Percentiles rank a stretch among this genome's conserved stretches.
Evolutionary conservation across 2,797 vertebrate species (phyloP).

Genomic region (Miichthys miiuy): DNA sequence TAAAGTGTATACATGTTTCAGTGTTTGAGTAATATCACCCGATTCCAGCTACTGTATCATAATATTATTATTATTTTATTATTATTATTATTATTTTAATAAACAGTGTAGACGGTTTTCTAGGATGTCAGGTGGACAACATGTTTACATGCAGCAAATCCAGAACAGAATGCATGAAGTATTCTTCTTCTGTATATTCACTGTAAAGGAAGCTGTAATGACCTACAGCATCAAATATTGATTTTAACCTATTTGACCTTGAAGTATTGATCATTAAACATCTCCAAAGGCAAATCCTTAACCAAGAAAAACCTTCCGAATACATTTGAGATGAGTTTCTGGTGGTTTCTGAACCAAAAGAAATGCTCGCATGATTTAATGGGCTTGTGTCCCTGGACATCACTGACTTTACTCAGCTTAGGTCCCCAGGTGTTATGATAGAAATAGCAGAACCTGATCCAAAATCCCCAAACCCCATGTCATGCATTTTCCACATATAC

Average conservation of each 20-base stretch:
- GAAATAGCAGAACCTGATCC: constrained; percentile 28
- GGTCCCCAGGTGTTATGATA: constrained; percentile 16
- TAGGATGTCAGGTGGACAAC: neutral
- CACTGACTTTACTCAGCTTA: constrained; percentile 13
- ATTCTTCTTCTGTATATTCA: neutral
- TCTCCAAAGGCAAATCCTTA: neutral
- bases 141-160: constrained; percentile 5
- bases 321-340: neutral
- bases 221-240: neutral
- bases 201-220: neutral
- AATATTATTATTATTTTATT: too few species aligned
- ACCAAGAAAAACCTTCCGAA: neutral
- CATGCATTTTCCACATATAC: constrained; percentile 36
- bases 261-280: constrained; percentile 10
- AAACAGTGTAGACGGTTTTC: neutral
- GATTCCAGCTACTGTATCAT: constrained; percentile 16
- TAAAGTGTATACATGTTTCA: constrained; percentile 30
- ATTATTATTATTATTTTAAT: neutral
- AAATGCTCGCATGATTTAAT: constrained; percentile 23
- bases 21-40: constrained; percentile 2
- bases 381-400: constrained; percentile 16
- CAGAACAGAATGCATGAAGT: neutral
- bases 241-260: neutral
- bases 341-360: constrained; percentile 8
- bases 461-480: constrained; percentile 39